These are phyloP conservation scores for Stylophora pistillata DNA, from an alignment of 64 coral and sea anemone species.

Conservation along the genomic window DNA sequence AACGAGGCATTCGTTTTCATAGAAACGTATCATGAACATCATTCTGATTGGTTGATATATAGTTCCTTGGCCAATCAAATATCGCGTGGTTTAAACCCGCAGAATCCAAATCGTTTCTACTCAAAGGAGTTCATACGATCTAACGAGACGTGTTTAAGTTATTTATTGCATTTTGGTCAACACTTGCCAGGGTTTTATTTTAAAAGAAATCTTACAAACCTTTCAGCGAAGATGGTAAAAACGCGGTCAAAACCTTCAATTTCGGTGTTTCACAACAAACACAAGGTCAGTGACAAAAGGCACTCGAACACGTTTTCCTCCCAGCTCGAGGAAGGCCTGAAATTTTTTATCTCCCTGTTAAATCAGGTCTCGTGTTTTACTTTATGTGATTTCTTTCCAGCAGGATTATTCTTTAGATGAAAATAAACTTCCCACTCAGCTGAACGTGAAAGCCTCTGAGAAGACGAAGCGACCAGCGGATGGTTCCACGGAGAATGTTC, in stretches of 20 bases:
- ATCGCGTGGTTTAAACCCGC: constrained; percentile 77
- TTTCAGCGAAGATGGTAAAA: constrained; percentile 35
- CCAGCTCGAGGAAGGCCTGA: no score
- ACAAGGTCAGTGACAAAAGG: constrained; percentile 7
- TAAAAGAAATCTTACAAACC: not conserved
- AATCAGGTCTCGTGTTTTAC: not conserved
- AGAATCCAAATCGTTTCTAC: constrained; percentile 68
- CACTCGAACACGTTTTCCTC: constrained; percentile 1
- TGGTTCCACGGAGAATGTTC: constrained; percentile 76
- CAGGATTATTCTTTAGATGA: constrained; percentile 32
- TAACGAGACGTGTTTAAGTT: not conserved
- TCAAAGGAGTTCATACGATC: not conserved
- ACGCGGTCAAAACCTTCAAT: constrained; percentile 1
- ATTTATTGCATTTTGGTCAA: not conserved
- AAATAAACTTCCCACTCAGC: constrained; percentile 42
- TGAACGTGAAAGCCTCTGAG: constrained; percentile 56
- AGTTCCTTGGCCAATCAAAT: constrained; percentile 77
- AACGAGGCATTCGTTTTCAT: constrained; percentile 8
- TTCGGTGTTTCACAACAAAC: constrained; percentile 21
- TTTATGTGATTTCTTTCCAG: not conserved
- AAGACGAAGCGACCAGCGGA: constrained; percentile 83
- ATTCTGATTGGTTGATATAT: constrained; percentile 75
- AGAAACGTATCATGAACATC: constrained; percentile 20
- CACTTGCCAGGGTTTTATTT: not conserved
- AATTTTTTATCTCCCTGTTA: not conserved